phyloP scores from a whole-genome alignment of 2,888 invertebrate species.

The Morpho achilles region DNA sequence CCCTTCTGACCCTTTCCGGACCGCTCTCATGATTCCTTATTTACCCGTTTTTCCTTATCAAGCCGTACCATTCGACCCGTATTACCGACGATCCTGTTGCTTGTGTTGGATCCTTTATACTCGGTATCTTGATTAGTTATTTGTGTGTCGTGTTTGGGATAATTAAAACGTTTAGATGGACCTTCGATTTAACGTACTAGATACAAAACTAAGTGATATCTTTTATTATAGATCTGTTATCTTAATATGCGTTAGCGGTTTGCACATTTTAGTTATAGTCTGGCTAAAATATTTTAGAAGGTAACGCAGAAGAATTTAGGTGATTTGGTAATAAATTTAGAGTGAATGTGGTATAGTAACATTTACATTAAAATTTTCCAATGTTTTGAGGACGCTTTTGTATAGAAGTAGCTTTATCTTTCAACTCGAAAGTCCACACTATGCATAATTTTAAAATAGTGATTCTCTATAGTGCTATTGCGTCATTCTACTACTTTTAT shows the following conservation, averaged over 20 bases:
- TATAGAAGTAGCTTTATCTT: too few species aligned
- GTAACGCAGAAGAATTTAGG: too few species aligned
- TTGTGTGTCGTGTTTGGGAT: constrained; percentile 34
- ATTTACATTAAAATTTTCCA: too few species aligned
- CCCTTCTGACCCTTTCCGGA: constrained; percentile 52
- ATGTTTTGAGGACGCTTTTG: neutral
- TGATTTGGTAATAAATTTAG: too few species aligned
- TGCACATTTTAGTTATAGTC: too few species aligned
- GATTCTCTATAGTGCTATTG: too few species aligned
- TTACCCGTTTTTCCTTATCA: constrained; percentile 76
- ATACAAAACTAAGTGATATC: neutral
- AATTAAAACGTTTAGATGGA: constrained; percentile 20
- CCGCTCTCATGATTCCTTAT: constrained; percentile 60
- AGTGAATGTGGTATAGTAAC: too few species aligned
- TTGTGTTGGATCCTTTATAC: constrained; percentile 45
- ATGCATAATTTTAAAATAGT: too few species aligned
- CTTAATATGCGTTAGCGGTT: too few species aligned
- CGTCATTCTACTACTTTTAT: too few species aligned
- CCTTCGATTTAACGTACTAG: neutral
- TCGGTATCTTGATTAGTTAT: constrained; percentile 44
- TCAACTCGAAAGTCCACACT: too few species aligned
- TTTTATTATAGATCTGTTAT: neutral
- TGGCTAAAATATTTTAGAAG: too few species aligned
- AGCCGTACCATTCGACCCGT: constrained; percentile 66
- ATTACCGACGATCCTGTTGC: constrained; percentile 59